Evolutionary conservation across 2,888 invertebrate species (phyloP).

Genomic region (Drosophila acutilabella): DNA sequence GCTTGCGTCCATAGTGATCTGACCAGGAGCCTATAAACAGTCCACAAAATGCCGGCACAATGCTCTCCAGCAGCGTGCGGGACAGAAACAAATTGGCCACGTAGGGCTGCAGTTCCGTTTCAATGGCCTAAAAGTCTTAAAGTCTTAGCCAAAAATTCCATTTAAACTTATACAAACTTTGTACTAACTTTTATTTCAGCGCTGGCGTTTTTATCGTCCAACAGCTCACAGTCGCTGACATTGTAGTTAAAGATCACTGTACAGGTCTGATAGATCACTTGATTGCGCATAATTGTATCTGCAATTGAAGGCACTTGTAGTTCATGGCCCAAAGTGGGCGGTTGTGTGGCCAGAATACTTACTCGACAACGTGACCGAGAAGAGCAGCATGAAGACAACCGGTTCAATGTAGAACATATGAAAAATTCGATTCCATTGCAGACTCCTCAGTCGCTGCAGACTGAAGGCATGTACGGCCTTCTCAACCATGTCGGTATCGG

Average conservation of each 20-base stretch:
- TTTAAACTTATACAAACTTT: neutral
- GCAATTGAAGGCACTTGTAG: neutral
- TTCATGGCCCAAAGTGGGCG: neutral
- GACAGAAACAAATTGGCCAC: slow-evolving; percentile 88
- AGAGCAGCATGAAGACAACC: slow-evolving; percentile 81
- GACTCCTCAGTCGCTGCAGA: slow-evolving; percentile 59
- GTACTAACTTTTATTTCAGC: slow-evolving; percentile 83
- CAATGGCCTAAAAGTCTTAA: slow-evolving; percentile 80
- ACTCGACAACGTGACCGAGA: slow-evolving; percentile 81
- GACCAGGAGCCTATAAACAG: slow-evolving; percentile 93
- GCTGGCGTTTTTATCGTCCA: slow-evolving; percentile 85
- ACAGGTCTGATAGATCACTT: slow-evolving; percentile 90
- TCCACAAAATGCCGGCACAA: slow-evolving; percentile 89
- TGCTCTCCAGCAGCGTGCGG: slow-evolving; percentile 87
- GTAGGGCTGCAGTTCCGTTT: slow-evolving; percentile 88
- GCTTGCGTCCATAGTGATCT: slow-evolving; percentile 91
- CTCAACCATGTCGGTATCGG: slow-evolving; percentile 70
- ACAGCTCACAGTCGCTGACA: slow-evolving; percentile 86
- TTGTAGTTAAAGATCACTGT: slow-evolving; percentile 87
- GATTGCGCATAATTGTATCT: slow-evolving; percentile 87
- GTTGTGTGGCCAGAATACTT: slow-evolving; percentile 34
- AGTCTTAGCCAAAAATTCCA: neutral
- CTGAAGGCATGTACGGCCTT: slow-evolving; percentile 53
- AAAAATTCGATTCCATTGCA: slow-evolving; percentile 76
- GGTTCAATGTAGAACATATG: slow-evolving; percentile 83